phyloP scores from a whole-genome alignment of 2,113 vertebrate species.

The Megaceryle torquata region DNA sequence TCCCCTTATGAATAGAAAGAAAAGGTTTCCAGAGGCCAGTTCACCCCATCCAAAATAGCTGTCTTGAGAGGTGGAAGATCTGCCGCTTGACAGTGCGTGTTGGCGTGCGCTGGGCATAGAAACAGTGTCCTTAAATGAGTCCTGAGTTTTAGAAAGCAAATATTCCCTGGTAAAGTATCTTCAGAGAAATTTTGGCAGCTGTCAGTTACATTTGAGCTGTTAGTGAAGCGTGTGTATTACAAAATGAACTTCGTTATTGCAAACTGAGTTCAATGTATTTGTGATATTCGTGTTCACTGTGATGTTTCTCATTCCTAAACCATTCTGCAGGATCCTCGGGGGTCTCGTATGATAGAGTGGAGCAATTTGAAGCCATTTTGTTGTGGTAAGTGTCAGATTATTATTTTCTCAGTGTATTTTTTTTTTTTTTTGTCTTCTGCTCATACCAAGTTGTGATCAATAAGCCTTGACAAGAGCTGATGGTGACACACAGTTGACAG shows the following conservation, averaged over 20 bases:
- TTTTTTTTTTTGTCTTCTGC: background rate
- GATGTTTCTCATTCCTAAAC: background rate
- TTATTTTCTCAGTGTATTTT: background rate
- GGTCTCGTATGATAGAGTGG: conserved; percentile 91
- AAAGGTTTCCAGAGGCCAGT: background rate
- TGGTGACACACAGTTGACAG: background rate
- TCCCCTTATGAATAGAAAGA: background rate
- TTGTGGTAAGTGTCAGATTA: conserved; percentile 78
- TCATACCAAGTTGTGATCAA: background rate
- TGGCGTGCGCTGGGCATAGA: background rate
- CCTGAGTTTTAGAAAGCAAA: background rate
- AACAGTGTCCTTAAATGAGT: background rate
- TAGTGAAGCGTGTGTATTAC: rapidly evolving
- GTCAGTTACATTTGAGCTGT: background rate
- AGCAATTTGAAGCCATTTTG: conserved; percentile 80
- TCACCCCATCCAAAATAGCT: background rate
- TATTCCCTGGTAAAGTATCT: background rate
- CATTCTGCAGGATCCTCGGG: conserved; percentile 83
- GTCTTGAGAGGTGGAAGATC: background rate
- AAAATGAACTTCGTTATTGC: background rate
- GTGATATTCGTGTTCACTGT: background rate
- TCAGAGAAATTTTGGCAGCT: background rate
- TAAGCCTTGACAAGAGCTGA: background rate
- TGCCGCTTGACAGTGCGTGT: background rate
- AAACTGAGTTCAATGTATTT: background rate